Evolutionary conservation across 2,888 invertebrate species (phyloP).

Genomic region (Amblyteles armatorius): DNA sequence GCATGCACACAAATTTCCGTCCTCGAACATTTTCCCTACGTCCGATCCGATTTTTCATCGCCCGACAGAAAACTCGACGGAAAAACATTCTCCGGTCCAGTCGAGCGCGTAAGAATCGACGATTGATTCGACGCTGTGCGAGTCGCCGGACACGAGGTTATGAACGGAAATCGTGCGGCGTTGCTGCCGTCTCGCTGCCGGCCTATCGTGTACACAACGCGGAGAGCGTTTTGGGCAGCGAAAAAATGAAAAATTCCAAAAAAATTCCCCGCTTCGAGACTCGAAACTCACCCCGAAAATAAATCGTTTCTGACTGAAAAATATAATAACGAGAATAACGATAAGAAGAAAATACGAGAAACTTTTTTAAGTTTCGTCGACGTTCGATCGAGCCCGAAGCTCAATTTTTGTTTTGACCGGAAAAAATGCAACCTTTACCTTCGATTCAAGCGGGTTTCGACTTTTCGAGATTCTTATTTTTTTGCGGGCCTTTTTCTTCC

Average conservation of each 20-base stretch:
- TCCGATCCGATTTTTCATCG: not conserved
- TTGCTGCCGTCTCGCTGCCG: constrained; percentile 33
- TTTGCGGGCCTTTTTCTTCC: not conserved
- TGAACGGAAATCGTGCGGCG: constrained; percentile 15
- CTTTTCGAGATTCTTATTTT: no score
- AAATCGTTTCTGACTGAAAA: not conserved
- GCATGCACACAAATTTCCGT: not conserved
- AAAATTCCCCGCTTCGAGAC: no score
- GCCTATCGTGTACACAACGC: constrained; percentile 58
- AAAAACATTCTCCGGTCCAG: not conserved
- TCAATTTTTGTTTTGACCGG: not conserved
- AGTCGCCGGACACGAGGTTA: constrained; percentile 36
- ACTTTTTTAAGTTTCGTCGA: not conserved
- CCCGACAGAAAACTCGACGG: not conserved
- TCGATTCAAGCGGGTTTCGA: not conserved
- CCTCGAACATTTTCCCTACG: constrained; percentile 6
- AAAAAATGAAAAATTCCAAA: not conserved
- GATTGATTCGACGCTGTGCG: not conserved
- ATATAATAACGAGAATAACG: not conserved
- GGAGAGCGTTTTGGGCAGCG: not conserved
- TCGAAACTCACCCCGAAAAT: not conserved
- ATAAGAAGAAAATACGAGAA: not conserved
- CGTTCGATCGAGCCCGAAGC: not conserved
- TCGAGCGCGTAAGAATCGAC: not conserved
- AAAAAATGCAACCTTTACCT: not conserved